Evolutionary conservation across 1,140 invertebrate genomes (phyloP), one percentile per base, ranked within the genome.

Genomic region (Aphaenogaster rudis): DNA sequence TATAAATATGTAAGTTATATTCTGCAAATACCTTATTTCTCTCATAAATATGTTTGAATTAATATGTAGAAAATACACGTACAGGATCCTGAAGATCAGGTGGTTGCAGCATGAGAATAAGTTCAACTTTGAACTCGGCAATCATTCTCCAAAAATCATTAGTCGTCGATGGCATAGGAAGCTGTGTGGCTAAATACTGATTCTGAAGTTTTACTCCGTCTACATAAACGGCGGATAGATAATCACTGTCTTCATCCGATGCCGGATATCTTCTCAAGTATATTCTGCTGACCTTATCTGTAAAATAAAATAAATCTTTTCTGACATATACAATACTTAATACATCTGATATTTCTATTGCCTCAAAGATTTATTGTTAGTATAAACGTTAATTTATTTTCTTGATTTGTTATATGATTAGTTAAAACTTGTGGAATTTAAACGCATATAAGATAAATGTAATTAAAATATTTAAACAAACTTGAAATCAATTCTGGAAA

Each of bases 141-240:
- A 98, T 93, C 98, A 99, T 99, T 92, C 97, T 97, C 98, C 98
- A 99, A 95, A 99, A 99, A 96, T 99, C 98, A 59, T 96, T 96
- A 93, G 98, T 97, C 72, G 99, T 99, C 92, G 97, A 97, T 78
- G 98, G 97, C 90, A 99, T 95, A 36, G 98, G 98, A 1, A 98
- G 97, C 95, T 99, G 98, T 0, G 98, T 98, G 1, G 98, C 98
- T 61, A 99, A 97, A 93, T 98, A 98, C 45, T 97, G 96, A 90
- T 97, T 97, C 87, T 97, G 97, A 63, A 97, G 96, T 63, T 71
- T 90, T 28, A 93, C 82, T 48, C 91, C 88, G 13, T 92, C 90
- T 1, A 94, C 90, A 11, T 86, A 90, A 69, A 91, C 81, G 2
- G 88, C 93, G 8, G 90, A 88, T 15, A 94, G 89, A 45, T 93